Base-by-base conservation (phyloP, 2,797 vertebrate genomes). In the Micropoecilia bifurca region DNA sequence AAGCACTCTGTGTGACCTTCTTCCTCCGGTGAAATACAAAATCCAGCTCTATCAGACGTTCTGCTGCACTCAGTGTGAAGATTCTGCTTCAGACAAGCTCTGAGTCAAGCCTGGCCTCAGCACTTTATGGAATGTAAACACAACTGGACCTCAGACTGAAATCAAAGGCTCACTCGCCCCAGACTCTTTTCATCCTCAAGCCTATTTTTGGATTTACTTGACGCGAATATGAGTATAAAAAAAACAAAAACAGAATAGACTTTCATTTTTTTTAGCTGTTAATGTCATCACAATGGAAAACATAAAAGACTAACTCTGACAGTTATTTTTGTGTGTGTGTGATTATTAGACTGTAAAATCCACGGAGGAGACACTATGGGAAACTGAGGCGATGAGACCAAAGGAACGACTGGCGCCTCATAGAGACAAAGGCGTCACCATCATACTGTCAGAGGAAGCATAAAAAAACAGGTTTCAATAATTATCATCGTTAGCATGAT, bases 1-100 rank as follows among this genome's bases (percentile, higher is more conserved):
- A 89, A 83, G 85, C 86, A 81, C 73, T 90, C 72, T 85, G 83
- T 81, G 88, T 85, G 87, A 90, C 84, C 75, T 75, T 80, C 80
- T 86, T 82, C 79, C 80, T 85, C 75, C 74, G 80, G 78, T 86
- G 69, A 87, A 89, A 83, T 57, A 84, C 87, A 79, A 82, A 87
- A 86, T 88, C 80, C 85, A 78, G 69, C 74, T 78, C 76, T 75
- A 55, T 80, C 47, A 74, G 48, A 87, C 79, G 76, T 76, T 75
- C 50, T 81, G 71, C 73, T 80, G 77, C 1, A 1, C 81, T 81
- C 72, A 79, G 9, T 73, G 76, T 78, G 55, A 85, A 83, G 82
- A 83, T 79, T 80, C 71, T 39, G 18, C 78, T 80, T 79, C 43
- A 78, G 73, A 53, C 28, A 68, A 74, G 46, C 30, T 72, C 55